A percentile compares a stretch with the other conserved stretches of the same genome.
phyloP scores from a whole-genome alignment of 1,140 invertebrate species.

The Papilio glaucus region DNA sequence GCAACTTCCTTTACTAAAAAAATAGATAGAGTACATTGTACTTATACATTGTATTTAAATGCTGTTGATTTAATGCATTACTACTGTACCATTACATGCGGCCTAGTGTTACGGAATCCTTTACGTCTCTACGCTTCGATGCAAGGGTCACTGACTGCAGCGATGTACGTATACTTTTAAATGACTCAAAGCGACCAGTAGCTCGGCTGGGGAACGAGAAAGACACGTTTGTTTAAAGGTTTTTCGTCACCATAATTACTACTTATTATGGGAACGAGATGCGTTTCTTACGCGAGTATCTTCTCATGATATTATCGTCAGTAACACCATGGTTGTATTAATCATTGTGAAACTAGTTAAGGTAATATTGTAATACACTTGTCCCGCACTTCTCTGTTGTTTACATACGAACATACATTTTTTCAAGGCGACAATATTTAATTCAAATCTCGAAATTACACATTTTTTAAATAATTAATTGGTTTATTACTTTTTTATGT shows the following conservation, averaged over 20 bases:
- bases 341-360: background rate
- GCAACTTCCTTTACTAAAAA: too few species aligned
- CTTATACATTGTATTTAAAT: background rate
- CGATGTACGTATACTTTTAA: conserved; percentile 20
- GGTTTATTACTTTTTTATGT: background rate
- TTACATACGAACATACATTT: background rate
- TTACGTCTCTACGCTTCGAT: conserved; percentile 25
- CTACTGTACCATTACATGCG: background rate
- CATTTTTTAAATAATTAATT: background rate
- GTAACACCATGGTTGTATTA: background rate
- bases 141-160: conserved; percentile 21
- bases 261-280: conserved; percentile 32
- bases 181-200: conserved; percentile 22
- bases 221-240: conserved; percentile 32
- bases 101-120: conserved; percentile 19
- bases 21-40: too few species aligned
- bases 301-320: background rate
- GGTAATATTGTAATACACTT: background rate
- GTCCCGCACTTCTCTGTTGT: background rate
- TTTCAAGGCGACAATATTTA: too few species aligned
- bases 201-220: conserved; percentile 10
- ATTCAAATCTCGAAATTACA: too few species aligned
- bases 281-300: background rate
- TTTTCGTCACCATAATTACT: conserved; percentile 30
- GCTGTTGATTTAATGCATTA: background rate